These are phyloP conservation scores for Homarus americanus DNA, from an alignment of 1,140 invertebrate species.

Conservation along the genomic window DNA sequence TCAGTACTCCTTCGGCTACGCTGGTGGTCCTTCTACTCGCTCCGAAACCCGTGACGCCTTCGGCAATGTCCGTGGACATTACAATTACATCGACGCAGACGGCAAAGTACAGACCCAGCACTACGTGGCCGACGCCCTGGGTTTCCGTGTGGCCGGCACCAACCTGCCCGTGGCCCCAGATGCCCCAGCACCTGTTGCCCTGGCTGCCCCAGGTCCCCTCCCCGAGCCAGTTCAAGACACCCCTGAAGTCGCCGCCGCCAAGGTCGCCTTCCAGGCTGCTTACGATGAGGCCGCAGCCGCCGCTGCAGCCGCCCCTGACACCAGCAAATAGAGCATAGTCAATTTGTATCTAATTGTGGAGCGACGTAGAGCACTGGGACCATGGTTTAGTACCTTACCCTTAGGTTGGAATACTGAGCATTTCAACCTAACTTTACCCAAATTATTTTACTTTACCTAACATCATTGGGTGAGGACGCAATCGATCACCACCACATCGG, in stretches of 20 bases:
- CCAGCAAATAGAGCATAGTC: conserved; percentile 27
- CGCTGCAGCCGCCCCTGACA: conserved; percentile 40
- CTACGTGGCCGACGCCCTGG: conserved; percentile 75
- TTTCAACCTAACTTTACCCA: too few relatives aligned
- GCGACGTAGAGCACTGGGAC: too few relatives aligned
- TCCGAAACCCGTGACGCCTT: conserved; percentile 53
- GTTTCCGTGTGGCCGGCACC: conserved; percentile 84
- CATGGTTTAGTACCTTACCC: too few relatives aligned
- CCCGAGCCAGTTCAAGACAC: conserved; percentile 53
- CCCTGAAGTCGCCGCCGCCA: conserved; percentile 55
- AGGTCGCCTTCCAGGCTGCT: conserved; percentile 34
- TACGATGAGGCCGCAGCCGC: conserved; percentile 47
- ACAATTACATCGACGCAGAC: conserved; percentile 59
- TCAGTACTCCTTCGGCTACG: conserved; percentile 61
- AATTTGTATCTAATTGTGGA: too few relatives aligned
- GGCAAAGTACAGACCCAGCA: conserved; percentile 61
- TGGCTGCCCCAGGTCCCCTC: neutral
- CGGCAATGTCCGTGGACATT: conserved; percentile 43
- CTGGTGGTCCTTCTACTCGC: conserved; percentile 46
- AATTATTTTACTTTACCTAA: too few relatives aligned
- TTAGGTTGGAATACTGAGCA: too few relatives aligned
- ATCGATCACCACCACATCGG: too few relatives aligned
- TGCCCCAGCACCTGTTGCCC: too few relatives aligned
- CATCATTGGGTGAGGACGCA: too few relatives aligned
- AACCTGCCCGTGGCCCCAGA: conserved; percentile 81